Conservation (phyloP, 2,113 vertebrate species). For the Brachypteracias leptosomus region DNA sequence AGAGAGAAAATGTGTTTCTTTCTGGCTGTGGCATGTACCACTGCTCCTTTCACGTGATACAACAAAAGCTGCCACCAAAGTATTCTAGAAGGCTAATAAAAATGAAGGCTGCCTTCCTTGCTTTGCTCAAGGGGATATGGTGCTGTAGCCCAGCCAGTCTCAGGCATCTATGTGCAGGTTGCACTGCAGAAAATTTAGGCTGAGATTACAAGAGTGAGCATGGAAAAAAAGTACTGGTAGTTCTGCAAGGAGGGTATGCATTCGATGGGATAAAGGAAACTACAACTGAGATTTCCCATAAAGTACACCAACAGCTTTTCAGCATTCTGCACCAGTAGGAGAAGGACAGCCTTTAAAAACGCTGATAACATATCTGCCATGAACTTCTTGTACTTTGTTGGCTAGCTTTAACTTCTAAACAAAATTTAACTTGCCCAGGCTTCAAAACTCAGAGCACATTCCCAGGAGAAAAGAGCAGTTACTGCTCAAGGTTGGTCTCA, state of each 20-base stretch:
- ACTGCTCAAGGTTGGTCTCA: neutral
- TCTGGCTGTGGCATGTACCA: neutral
- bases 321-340: neutral
- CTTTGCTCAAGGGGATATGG: neutral
- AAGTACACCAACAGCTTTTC: neutral
- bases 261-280: neutral
- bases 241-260: neutral
- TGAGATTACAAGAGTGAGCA: neutral
- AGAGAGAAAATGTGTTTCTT: neutral
- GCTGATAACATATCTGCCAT: neutral
- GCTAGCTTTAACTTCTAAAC: neutral
- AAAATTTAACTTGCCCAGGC: neutral
- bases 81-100: neutral
- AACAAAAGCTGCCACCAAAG: neutral
- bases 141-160: neutral
- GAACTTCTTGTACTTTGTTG: neutral
- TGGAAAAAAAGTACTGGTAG: neutral
- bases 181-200: neutral
- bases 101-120: neutral
- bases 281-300: neutral
- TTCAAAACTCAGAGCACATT: neutral
- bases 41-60: neutral
- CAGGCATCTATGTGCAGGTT: rapidly evolving
- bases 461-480: neutral
- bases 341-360: neutral